Conservation (phyloP, 2,888 invertebrate species). For the Cyrtodaria siliqua region DNA sequence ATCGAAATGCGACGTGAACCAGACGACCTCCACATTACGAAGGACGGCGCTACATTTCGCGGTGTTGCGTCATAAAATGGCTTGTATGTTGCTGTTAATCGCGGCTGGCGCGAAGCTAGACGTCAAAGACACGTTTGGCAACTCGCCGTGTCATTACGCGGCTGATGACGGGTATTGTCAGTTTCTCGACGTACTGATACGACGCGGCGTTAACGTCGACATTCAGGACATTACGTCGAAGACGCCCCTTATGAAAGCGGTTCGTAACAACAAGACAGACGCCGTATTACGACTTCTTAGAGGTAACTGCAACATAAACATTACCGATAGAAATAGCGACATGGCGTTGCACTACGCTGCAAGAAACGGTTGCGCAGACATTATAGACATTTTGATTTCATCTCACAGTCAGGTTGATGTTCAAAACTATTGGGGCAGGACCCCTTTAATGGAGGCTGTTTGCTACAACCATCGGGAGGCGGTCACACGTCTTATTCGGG, state of each 20-base stretch:
- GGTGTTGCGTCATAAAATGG: constrained; percentile 85
- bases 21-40: constrained; percentile 83
- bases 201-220: constrained; percentile 83
- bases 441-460: constrained; percentile 85
- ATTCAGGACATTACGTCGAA: constrained; percentile 85
- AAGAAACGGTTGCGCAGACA: constrained; percentile 84
- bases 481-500: constrained; percentile 80
- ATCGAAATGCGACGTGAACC: constrained; percentile 84
- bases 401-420: constrained; percentile 84
- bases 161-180: constrained; percentile 85
- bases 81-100: constrained; percentile 84
- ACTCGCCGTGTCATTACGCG: constrained; percentile 85
- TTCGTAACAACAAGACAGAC: constrained; percentile 85
- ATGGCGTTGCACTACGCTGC: constrained; percentile 85
- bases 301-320: constrained; percentile 83
- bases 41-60: constrained; percentile 85
- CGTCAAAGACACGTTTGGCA: constrained; percentile 85
- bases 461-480: constrained; percentile 85
- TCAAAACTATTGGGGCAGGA: constrained; percentile 85
- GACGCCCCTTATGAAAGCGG: constrained; percentile 85
- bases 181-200: constrained; percentile 83
- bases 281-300: constrained; percentile 82
- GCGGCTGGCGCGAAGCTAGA: constrained; percentile 84
- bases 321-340: constrained; percentile 85
- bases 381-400: constrained; percentile 82